Conservation (phyloP, 2,888 invertebrate species). For the Portevinia maculata region DNA sequence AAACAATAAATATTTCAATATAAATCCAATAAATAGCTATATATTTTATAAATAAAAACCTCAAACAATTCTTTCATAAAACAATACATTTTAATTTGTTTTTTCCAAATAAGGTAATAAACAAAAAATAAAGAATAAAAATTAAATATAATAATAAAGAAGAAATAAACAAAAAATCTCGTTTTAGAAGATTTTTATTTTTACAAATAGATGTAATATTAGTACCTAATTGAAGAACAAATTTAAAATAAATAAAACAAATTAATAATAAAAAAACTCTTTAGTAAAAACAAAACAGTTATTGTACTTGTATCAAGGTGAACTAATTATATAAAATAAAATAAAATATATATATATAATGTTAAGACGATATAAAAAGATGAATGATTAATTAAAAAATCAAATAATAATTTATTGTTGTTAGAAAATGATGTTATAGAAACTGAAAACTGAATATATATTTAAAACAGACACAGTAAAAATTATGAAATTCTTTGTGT, state of each 20-base stretch:
- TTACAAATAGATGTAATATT: constrained; percentile 71
- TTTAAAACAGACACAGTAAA: constrained; percentile 53
- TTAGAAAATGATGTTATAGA: constrained; percentile 69
- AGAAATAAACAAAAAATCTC: constrained; percentile 72
- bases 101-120: constrained; percentile 24
- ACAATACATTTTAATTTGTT: constrained; percentile 2
- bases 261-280: constrained; percentile 36
- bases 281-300: constrained; percentile 40
- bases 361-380: constrained; percentile 47
- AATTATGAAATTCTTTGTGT: constrained; percentile 73
- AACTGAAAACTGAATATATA: constrained; percentile 60
- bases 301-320: constrained; percentile 74
- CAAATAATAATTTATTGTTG: constrained; percentile 68
- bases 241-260: constrained; percentile 39
- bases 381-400: constrained; percentile 50
- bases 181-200: constrained; percentile 76
- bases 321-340: constrained; percentile 60
- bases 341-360: constrained; percentile 30
- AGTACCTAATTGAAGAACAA: constrained; percentile 62
- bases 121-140: constrained; percentile 28
- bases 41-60: constrained; percentile 63
- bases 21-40: constrained; percentile 54
- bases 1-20: constrained; percentile 35
- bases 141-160: constrained; percentile 32
- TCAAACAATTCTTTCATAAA: constrained; percentile 10